These are phyloP conservation scores for Pipa parva DNA, from an alignment of 2,113 vertebrate genomes.

Conservation along the genomic window DNA sequence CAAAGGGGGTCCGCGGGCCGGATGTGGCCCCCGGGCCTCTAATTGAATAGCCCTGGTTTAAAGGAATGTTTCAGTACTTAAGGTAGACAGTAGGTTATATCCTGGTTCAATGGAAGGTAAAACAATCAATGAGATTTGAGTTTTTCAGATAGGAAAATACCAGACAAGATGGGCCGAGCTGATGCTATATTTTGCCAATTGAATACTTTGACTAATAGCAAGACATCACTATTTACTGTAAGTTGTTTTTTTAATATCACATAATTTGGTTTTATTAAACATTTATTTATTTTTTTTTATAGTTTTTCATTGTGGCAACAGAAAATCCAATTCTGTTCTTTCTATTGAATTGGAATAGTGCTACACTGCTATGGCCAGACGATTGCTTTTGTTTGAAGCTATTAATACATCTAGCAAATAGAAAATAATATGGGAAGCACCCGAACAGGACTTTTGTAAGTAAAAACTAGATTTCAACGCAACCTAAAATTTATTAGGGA, in stretches of 20 bases:
- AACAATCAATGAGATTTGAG: background rate
- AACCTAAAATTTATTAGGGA: slow-evolving; percentile 64
- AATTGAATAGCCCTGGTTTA: background rate
- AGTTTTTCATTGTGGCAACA: slow-evolving; percentile 94
- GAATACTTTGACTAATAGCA: slow-evolving; percentile 38
- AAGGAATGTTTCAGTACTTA: background rate
- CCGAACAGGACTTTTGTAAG: slow-evolving; percentile 79
- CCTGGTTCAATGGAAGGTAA: background rate
- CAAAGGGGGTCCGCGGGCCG: too few relatives aligned
- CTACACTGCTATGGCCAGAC: slow-evolving; percentile 96
- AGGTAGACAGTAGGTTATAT: background rate
- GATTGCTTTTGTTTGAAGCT: slow-evolving; percentile 94
- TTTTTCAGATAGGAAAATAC: background rate
- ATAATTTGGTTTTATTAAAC: slow-evolving; percentile 77
- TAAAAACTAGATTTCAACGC: slow-evolving; percentile 66
- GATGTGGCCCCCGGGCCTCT: too few relatives aligned
- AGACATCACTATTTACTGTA: slow-evolving; percentile 93
- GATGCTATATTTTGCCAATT: background rate
- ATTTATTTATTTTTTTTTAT: slow-evolving; percentile 81
- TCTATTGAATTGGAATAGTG: slow-evolving; percentile 95
- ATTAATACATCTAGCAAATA: slow-evolving; percentile 95
- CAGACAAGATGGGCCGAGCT: background rate
- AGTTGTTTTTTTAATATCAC: slow-evolving; percentile 92
- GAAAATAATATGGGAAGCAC: slow-evolving; percentile 91
- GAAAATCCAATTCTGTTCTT: slow-evolving; percentile 88